Base-by-base conservation (phyloP, 2,888 invertebrate genomes). In the Eurytoma adleriae region DNA sequence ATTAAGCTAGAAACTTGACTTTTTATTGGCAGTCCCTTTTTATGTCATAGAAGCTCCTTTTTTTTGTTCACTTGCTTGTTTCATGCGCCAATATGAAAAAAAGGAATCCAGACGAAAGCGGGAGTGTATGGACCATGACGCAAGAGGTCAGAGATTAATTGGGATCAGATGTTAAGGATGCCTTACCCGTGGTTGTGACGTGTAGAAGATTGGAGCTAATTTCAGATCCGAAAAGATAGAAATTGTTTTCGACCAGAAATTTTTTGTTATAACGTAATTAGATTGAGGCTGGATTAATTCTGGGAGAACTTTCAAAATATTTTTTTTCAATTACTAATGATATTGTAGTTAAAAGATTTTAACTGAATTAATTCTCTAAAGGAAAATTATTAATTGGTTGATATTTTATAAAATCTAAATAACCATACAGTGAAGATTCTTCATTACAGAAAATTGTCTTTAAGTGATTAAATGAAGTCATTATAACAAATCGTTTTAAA, bases 101-200 rank as follows among this genome's bases (percentile, higher is more conserved):
- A 72, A 71, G 59, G 10, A 40, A 40, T 1, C 10, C 40, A 24
- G 61, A 54, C 12, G 50, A 71, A 68, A 48, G 50, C 16, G 0
- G 18, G 62, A 40, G 73, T 30, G 52, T 54, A 20, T 52, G 27
- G 40, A 52, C 52, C 13, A 10, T 48, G 52, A 14, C 20, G 18
- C 24, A 24, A 14, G 10, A 20, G 52, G 76, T 74, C 81, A 71
- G 70, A 71, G 81, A 78, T 74, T 74, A 68, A 78, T 81, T 67
- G 78, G 78, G 74, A 81, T 75, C 81, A 74, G 78, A 68, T 79
- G 64, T 54, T 75, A 13, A 18, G 61, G 59, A 73, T 70, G 62
- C 66, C 56, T 52, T 40, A 27, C 24, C 69, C 24, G 62, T 59
- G 74, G 64, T 64, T 40, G 50, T 27, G 54, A 70, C 69, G 40